A percentile compares a stretch with the other conserved stretches of the same genome.
Evolutionary conservation across 1,140 invertebrate species (phyloP).

Genomic region (Drosophila navojoa): DNA sequence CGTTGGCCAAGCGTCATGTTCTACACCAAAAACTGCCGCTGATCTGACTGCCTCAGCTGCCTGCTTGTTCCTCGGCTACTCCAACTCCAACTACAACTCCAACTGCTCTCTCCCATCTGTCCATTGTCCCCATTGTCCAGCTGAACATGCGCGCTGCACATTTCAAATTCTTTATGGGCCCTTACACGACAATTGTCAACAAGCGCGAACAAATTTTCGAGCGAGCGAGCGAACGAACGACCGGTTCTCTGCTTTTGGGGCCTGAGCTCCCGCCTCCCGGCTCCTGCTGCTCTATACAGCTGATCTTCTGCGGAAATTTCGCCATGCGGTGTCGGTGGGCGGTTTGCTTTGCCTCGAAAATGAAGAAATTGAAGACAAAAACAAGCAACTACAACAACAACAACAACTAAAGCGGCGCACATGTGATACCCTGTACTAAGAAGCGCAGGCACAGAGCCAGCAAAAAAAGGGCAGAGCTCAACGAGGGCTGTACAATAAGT

Average conservation of each 20-base stretch:
- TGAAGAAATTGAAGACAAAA: conserved; percentile 71
- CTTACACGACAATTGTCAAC: conserved; percentile 78
- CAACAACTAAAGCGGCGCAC: conserved; percentile 50
- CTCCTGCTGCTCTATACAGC: conserved; percentile 28
- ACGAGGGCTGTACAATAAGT: background rate
- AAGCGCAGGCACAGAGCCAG: background rate
- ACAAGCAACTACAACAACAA: conserved; percentile 22
- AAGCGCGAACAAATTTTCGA: conserved; percentile 75
- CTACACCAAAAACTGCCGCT: conserved; percentile 30
- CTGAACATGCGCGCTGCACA: conserved; percentile 59
- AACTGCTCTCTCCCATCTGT: background rate
- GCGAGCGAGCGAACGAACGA: conserved; percentile 14
- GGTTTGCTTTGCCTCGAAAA: conserved; percentile 50
- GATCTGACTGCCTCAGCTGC: background rate
- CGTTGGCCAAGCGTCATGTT: conserved; percentile 48
- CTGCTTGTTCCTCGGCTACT: background rate
- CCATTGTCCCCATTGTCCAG: conserved; percentile 9
- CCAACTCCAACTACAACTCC: too few species aligned
- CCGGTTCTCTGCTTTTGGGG: conserved; percentile 30
- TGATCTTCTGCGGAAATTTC: conserved; percentile 62
- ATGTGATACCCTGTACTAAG: conserved; percentile 32
- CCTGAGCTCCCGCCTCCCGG: background rate
- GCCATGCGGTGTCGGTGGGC: conserved; percentile 52
- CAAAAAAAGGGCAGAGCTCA: background rate
- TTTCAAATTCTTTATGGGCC: conserved; percentile 65